Evolutionary conservation across 2,797 vertebrate genomes (phyloP).

Genomic region (Holocentrus rufus): DNA sequence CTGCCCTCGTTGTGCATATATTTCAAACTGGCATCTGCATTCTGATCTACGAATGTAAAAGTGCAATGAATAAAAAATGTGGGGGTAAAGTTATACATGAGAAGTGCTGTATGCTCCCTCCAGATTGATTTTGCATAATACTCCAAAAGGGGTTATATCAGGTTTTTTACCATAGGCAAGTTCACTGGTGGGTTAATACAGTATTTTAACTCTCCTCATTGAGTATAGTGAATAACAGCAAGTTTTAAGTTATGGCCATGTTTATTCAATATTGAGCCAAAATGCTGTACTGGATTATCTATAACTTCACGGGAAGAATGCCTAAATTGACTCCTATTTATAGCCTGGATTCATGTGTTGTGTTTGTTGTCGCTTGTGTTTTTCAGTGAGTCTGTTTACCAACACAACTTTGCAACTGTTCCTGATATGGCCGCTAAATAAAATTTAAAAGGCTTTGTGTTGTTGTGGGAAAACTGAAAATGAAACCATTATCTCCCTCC

Average conservation of each 20-base stretch:
- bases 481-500: constrained; percentile 14
- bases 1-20: not conserved
- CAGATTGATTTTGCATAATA: not conserved
- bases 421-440: not conserved
- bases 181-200: not conserved
- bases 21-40: not conserved
- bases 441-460: not conserved
- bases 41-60: constrained; percentile 1
- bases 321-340: not conserved
- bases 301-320: not conserved
- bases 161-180: not conserved
- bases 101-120: not conserved
- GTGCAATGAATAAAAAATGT: constrained; percentile 11
- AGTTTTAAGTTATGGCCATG: not conserved
- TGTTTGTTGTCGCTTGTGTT: not conserved
- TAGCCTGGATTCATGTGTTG: not conserved
- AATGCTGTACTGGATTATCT: not conserved
- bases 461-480: not conserved
- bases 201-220: too few relatives aligned
- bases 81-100: not conserved
- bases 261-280: not conserved
- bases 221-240: not conserved
- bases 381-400: not conserved
- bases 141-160: constrained; percentile 4
- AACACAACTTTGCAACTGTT: constrained; percentile 3